These are phyloP conservation scores for Grapholita molesta DNA, from an alignment of 1,140 invertebrate genomes.

Conservation along the genomic window DNA sequence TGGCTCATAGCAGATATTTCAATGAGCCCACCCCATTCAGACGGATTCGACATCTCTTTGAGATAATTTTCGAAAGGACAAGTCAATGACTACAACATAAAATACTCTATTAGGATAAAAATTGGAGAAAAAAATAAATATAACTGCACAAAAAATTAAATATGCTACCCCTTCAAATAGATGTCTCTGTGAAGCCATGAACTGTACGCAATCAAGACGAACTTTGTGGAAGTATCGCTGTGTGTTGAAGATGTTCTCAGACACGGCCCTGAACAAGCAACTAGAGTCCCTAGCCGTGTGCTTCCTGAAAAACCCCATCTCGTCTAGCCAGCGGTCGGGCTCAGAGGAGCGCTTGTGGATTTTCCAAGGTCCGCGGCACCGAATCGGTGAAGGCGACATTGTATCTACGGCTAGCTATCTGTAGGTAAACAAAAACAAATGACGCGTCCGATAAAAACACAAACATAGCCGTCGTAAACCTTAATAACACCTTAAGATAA, in stretches of 20 bases:
- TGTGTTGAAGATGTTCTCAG: constrained; percentile 90
- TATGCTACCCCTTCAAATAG: constrained; percentile 69
- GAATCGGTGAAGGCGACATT: constrained; percentile 67
- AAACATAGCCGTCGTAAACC: constrained; percentile 9
- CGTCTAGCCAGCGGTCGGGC: constrained; percentile 86
- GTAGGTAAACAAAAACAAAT: constrained; percentile 76
- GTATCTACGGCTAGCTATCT: constrained; percentile 59
- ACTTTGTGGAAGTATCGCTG: constrained; percentile 87
- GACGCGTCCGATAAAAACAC: constrained; percentile 34
- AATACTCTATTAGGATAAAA: constrained; percentile 41
- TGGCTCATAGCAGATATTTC: constrained; percentile 86
- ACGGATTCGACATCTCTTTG: constrained; percentile 83
- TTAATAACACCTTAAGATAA: not conserved
- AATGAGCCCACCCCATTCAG: constrained; percentile 82
- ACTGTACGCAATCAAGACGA: constrained; percentile 84
- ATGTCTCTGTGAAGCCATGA: constrained; percentile 80
- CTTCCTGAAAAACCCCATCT: constrained; percentile 89
- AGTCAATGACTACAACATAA: constrained; percentile 76
- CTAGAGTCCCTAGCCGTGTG: constrained; percentile 89
- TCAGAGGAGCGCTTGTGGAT: constrained; percentile 68
- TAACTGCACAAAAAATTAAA: constrained; percentile 40
- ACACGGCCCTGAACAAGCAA: constrained; percentile 90
- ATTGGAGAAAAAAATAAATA: constrained; percentile 27
- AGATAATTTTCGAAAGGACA: constrained; percentile 83
- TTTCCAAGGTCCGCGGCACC: constrained; percentile 70